Evolutionary conservation across 2,888 invertebrate genomes (phyloP), one percentile per base, ranked within the genome.

Genomic region (Glyphotaelius pellucidus): DNA sequence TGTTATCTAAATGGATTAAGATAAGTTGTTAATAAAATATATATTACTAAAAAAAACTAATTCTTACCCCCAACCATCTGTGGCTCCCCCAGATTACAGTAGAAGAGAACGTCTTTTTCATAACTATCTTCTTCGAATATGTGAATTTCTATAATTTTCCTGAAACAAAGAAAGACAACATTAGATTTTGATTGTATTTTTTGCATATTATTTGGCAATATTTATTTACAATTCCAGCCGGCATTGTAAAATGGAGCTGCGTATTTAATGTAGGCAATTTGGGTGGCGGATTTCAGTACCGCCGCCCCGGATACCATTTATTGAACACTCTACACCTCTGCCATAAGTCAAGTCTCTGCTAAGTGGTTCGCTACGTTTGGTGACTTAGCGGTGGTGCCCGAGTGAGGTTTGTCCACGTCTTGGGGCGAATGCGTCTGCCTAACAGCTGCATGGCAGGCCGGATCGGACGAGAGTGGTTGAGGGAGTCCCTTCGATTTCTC

Each of bases 111-210:
- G 94, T 99, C 98, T 95, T 99, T 99, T 95, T 99, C 99, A 95
- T 99, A 99, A 94, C 99, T 99, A 95, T 99, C 99, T 95, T 99
- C 99, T 96, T 99, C 99, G 94, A 98, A 97, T 93, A 99, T 98
- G 94, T 97, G 97, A 93, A 99, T 96, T 89, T 97, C 96, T 94
- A 99, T 98, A 94, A 96, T 96, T 96, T 99, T 98, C 95, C 99
- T 99, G 97, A 38, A 98, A 98, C 95, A 95, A 96, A 94, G 93
- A 94, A 94, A 89, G 94, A 42, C 11, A 90, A 81, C 2, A 89
- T 81, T 80, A 52, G 31, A 9, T 67, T 25, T 67, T 25, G 2
- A 67, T 2, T 67, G 25, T 67, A 67, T 52, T 32, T n/a, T 88
- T 67, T 31, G 19, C 47, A 42, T 67, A 9, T 67, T 1, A 35